A percentile compares a stretch with the other conserved stretches of the same genome.
Conservation (phyloP, 2,888 invertebrate genomes). For the Dexiosoma caninum region DNA sequence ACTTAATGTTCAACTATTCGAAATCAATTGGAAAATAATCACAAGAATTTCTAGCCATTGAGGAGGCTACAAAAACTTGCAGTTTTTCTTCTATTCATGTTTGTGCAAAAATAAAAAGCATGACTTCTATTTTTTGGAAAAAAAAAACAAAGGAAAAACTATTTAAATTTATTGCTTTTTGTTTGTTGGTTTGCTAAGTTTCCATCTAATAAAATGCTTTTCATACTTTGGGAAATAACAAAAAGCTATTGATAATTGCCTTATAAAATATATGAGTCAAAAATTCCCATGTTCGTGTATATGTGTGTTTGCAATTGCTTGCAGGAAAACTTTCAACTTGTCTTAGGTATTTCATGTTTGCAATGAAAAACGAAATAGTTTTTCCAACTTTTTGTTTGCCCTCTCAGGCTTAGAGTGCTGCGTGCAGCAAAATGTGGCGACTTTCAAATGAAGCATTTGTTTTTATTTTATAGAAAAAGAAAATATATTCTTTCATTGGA, state of each 20-base stretch:
- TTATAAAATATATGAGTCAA: slow-evolving; percentile 17
- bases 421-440: not conserved
- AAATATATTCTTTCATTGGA: not conserved
- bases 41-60: slow-evolving; percentile 45
- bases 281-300: not conserved
- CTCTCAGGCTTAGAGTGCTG: not conserved
- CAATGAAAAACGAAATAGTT: not conserved
- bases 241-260: slow-evolving; percentile 57
- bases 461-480: not conserved
- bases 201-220: slow-evolving; percentile 26
- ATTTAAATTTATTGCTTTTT: slow-evolving; percentile 60
- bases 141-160: slow-evolving; percentile 55
- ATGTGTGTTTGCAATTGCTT: not conserved
- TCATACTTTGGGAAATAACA: slow-evolving; percentile 18
- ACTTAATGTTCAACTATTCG: slow-evolving; percentile 52
- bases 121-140: slow-evolving; percentile 54
- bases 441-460: not conserved
- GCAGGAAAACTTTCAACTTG: not conserved
- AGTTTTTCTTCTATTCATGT: not conserved
- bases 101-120: too few relatives aligned
- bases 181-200: slow-evolving; percentile 9
- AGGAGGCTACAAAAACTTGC: slow-evolving; percentile 27
- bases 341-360: not conserved
- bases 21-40: slow-evolving; percentile 65
- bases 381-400: not conserved